Base-by-base conservation (phyloP, 2,888 invertebrate genomes). In the Choreutis nemorana region DNA sequence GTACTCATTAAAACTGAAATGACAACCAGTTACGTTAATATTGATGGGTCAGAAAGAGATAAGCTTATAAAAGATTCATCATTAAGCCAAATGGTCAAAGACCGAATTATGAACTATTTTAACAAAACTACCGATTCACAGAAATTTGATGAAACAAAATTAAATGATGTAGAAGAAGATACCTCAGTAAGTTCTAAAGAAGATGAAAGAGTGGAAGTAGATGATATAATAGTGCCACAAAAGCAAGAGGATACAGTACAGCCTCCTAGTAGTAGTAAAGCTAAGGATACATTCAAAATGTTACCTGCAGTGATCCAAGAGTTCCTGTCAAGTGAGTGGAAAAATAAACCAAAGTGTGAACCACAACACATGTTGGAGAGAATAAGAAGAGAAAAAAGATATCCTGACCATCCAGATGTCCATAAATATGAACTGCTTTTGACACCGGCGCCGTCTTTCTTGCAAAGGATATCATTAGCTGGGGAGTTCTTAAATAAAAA, bases 401-500 rank as follows among this genome's bases (percentile, higher is more conserved):
- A 85, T 31, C 80, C 81, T 4, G 85, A 86, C 50, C 66, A 78
- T 36, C 82, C 85, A 1, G 83, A 85, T 55, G 68, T 71, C 8
- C 57, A 75, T 23, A 84, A 84, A 50, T 90, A 86, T 59, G 83
- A 88, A 35, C 53, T 89, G 8, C 70, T 95, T 31, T 83, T 87
- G 26, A 94, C 95, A 45, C 86, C 87, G 28, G 89, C 91, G 2
- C 92, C 91, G 32, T 87, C 90, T 9, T 93, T 91, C 61, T 63
- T 90, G 35, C 88, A 89, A 59, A 82, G 89, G 49, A 81, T 92
- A 57, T 88, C 90, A 9, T 77, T 91, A 39, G 84, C 88, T 35
- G 92, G 93, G 0, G 91, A 93, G 79, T 88, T 92, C 72, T 44
- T 78, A 28, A 71, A 54, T 28, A 77, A 71, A 43, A 70, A 77